Conservation (phyloP, 2,797 vertebrate genomes). For the Sarcophilus harrisii region DNA sequence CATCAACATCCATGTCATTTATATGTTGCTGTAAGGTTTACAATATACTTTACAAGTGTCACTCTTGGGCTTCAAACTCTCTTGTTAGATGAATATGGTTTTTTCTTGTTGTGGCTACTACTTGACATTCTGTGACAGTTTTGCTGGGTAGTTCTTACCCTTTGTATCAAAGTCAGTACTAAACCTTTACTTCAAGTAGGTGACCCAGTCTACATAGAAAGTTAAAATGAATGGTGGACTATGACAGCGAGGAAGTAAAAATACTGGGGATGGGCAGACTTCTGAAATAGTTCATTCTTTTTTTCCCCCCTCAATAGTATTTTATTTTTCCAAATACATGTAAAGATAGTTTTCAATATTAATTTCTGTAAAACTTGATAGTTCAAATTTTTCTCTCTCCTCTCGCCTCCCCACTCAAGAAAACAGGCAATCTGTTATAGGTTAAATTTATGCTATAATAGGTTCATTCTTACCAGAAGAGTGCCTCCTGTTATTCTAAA, state of each 20-base stretch:
- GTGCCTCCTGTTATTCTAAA: neutral
- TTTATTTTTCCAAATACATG: too few species aligned
- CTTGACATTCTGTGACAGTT: neutral
- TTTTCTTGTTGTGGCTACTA: neutral
- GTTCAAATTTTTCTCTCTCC: too few species aligned
- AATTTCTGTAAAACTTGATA: too few species aligned
- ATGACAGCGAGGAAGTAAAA: slow-evolving; percentile 11
- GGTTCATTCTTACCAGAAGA: neutral
- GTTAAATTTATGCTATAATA: too few species aligned
- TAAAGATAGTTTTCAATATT: too few species aligned
- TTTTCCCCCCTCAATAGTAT: too few species aligned
- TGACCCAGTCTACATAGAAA: neutral
- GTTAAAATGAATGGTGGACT: slow-evolving; percentile 7
- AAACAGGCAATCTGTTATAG: too few species aligned
- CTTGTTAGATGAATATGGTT: neutral
- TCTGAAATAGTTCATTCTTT: neutral
- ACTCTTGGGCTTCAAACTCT: neutral
- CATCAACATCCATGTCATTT: neutral
- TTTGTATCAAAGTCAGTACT: neutral
- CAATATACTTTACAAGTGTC: neutral
- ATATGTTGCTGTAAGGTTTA: neutral
- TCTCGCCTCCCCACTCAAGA: too few species aligned
- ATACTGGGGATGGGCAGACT: neutral
- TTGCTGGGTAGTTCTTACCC: neutral
- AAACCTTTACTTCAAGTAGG: neutral